A percentile compares a stretch with the other conserved stretches of the same genome.
phyloP scores from a whole-genome alignment of 2,113 vertebrate species.

The Boleophthalmus pectinirostris region DNA sequence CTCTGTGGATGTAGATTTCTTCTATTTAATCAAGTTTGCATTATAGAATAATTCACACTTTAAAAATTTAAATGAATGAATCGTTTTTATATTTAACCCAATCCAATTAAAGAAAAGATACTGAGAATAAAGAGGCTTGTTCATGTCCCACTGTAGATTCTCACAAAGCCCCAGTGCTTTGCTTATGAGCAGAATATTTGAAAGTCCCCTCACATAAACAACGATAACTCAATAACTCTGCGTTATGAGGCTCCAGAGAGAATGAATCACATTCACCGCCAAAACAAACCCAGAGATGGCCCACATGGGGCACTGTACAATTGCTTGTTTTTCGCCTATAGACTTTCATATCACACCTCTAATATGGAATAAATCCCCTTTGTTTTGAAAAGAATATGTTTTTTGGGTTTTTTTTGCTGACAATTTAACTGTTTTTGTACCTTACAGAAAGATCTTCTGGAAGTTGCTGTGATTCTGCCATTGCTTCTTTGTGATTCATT shows the following conservation, averaged over 20 bases:
- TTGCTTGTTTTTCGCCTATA: conserved; percentile 3
- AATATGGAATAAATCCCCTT: background rate
- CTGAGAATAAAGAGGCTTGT: background rate
- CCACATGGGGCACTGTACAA: conserved; percentile 4
- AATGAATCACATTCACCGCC: conserved; percentile 6
- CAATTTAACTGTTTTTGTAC: conserved; percentile 11
- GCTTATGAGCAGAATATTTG: background rate
- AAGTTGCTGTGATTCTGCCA: conserved; percentile 80
- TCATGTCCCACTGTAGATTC: background rate
- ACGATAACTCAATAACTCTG: conserved; percentile 1
- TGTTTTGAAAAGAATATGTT: background rate
- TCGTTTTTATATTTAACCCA: background rate
- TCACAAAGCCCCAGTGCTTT: background rate
- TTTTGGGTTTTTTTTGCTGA: background rate
- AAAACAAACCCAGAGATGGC: conserved; percentile 1
- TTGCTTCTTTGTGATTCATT: no score
- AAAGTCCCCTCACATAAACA: conserved; percentile 8
- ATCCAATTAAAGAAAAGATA: background rate
- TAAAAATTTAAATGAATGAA: background rate
- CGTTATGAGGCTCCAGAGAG: conserved; percentile 11
- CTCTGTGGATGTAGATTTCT: background rate
- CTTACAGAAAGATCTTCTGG: conserved; percentile 91
- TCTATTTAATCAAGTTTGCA: background rate
- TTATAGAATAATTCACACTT: background rate
- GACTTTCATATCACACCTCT: background rate